Conservation (phyloP, 2,797 vertebrate species). For the Sebastes alutus region DNA sequence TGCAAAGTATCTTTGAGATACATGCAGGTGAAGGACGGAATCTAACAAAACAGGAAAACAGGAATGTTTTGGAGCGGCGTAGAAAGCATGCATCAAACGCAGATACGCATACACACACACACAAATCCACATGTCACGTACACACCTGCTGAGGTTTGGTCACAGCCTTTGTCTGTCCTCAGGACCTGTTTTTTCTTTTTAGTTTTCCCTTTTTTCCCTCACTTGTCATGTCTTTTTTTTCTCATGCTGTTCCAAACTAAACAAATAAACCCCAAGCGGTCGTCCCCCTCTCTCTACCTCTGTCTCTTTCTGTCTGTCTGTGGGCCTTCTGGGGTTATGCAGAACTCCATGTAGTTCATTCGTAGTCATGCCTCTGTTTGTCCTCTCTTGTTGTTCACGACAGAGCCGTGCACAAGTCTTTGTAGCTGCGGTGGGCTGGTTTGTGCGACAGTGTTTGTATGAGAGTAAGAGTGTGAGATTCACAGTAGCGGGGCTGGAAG, state of each 20-base stretch:
- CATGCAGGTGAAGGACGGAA: neutral
- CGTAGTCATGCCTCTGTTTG: slow-evolving; percentile 45
- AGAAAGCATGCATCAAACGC: neutral
- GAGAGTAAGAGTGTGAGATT: slow-evolving; percentile 41
- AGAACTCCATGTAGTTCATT: slow-evolving; percentile 44
- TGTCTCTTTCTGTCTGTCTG: slow-evolving; percentile 46
- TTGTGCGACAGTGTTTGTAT: slow-evolving; percentile 33
- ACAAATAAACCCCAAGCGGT: slow-evolving; percentile 30
- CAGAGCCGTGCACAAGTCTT: slow-evolving; percentile 50
- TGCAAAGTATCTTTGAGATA: neutral
- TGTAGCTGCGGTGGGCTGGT: slow-evolving; percentile 43
- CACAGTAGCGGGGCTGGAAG: slow-evolving; percentile 54
- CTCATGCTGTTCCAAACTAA: slow-evolving; percentile 36
- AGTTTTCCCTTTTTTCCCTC: neutral
- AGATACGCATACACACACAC: neutral
- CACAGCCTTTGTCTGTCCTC: slow-evolving; percentile 49
- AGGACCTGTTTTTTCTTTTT: neutral
- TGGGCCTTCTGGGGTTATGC: slow-evolving; percentile 53
- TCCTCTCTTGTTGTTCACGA: slow-evolving; percentile 55
- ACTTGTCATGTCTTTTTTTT: slow-evolving; percentile 25
- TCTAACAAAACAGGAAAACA: neutral
- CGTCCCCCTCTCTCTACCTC: slow-evolving; percentile 6
- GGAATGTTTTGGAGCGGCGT: neutral
- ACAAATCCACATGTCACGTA: slow-evolving; percentile 35
- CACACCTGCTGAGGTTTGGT: slow-evolving; percentile 69